phyloP scores from a whole-genome alignment of 2,113 vertebrate species.

The Cyphomyrus plagiostoma region DNA sequence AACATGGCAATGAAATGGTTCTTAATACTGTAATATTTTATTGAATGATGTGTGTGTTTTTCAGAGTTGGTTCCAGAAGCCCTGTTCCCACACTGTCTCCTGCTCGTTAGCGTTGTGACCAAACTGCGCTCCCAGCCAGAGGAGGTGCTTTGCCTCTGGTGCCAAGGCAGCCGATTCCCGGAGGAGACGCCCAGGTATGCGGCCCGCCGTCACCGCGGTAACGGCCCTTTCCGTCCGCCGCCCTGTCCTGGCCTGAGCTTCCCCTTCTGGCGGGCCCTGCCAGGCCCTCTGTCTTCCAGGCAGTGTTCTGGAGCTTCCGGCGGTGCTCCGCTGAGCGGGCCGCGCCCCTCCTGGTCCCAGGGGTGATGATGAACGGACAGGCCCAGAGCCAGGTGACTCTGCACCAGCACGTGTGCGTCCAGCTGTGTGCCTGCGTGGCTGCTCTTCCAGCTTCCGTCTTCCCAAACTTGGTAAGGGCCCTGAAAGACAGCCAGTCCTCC shows the following conservation, averaged over 20 bases:
- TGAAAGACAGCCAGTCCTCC: not conserved
- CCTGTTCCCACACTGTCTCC: slow-evolving; percentile 73
- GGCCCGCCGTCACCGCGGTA: not conserved
- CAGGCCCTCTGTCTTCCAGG: slow-evolving; percentile 72
- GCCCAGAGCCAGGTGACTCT: slow-evolving; percentile 63
- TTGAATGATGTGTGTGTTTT: slow-evolving; percentile 2
- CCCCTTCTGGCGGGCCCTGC: not conserved
- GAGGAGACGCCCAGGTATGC: slow-evolving; percentile 56
- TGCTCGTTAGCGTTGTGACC: slow-evolving; percentile 70
- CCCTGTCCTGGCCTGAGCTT: not conserved
- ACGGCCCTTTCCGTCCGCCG: not conserved
- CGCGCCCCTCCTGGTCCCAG: slow-evolving; percentile 68
- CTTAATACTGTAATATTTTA: not conserved
- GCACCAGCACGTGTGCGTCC: slow-evolving; percentile 79
- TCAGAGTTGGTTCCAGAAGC: slow-evolving; percentile 67
- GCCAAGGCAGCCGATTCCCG: slow-evolving; percentile 53
- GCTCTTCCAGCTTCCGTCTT: slow-evolving; percentile 66
- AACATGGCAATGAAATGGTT: not conserved
- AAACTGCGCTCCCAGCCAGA: slow-evolving; percentile 70
- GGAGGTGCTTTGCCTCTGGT: slow-evolving; percentile 74
- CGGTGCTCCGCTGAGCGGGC: slow-evolving; percentile 72
- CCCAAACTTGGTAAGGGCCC: slow-evolving; percentile 70
- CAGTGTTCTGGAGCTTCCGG: slow-evolving; percentile 71
- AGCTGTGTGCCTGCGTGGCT: slow-evolving; percentile 76
- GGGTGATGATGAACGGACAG: slow-evolving; percentile 64